Base-by-base conservation (phyloP, 1,140 invertebrate genomes). In the Branchinecta lynchi region DNA sequence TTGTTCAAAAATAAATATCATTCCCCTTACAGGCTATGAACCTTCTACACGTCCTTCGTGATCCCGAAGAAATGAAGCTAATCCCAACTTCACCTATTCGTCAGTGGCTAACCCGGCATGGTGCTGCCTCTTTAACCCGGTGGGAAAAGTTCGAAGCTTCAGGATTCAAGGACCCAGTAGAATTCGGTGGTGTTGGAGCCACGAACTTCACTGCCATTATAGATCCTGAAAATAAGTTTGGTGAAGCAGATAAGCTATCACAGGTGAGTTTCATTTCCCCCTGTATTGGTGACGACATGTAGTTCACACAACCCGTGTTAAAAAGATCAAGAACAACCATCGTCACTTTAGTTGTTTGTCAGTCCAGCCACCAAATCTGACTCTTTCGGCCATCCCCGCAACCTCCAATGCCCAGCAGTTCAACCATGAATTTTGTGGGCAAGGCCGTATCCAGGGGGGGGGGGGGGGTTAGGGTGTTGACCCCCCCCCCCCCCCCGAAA, bases 141-240 rank as follows among this genome's bases (percentile, higher is more conserved):
- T 94, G 93, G 78, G 82, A 89, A 71, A 83, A 88, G 73, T 83
- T 92, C 72, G 81, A 88, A 76, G 74, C 82, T 9, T 79, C 82
- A 43, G 85, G 87, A 69, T 90, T 86, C 72, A 79, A 83, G 43
- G 84, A 85, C 71, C 91, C 92, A 3, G 81, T 95, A 73, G 74
- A 89, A 10, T 95, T 95, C 79, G 86, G 89, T 75, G 90, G 86
- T 9, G 91, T 94, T 81, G 90, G 87, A 12, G 88, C 90, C 0
- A 79, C 91, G 75, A 81, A 89, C 71, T 95, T 96, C 80, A 87
- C 89, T 3, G 93, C 93, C 8, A 93, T 92, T 74, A 97, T 98
- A 74, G 94, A 98, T 80, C 89, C 89, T 10, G 92, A 96, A 71
- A 85, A 96, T 76, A 86, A 89, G 77, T 96, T 95, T 80, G 83